Evolutionary conservation across 1,140 invertebrate species (phyloP), one percentile per base, ranked within the genome.

Genomic region (Pseudomyrmex gracilis): DNA sequence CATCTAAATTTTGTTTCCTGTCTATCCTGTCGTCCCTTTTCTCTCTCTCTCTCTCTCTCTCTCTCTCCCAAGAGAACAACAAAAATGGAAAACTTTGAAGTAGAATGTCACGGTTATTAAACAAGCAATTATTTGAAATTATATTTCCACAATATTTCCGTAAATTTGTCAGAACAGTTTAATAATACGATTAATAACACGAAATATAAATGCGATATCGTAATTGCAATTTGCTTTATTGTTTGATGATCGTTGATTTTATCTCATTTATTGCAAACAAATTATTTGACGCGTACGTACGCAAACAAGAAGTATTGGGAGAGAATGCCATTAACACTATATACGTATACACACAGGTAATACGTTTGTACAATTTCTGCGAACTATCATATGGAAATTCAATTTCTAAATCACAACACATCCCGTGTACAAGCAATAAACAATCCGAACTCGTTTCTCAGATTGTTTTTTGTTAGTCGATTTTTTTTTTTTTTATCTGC

Each of bases 1-100:
- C 57, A 78, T 24, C 64, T 10, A 45, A 68, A 34, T 78, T 78
- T 70, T 57, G 17, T 78, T 78, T 45, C 12, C 24, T 49, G 61
- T 45, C 47, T 34, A 47, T n/a, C 9, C 12, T 78, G 0, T 34
- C 15, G 76, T 10, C 15, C 67, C 22, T 70, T 78, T 70, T 55
- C 51, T 34, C 47, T 17, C 17, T 57, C 8, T 17, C n/a, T 58
- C 20, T 20, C 1, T 2, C 7, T 34, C 34, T 34, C 34, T 34
- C 3, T 34, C 34, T 34, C 34, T 34, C 0, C 34, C 34, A 7
- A 34, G 5, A 34, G 0, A 34, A 34, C 5, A 34, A 7, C 5
- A 34, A 5, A 34, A 34, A 34, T 7, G 5, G 34, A 34, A 34
- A 34, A 34, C 34, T 34, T 34, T 4, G 34, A 2, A 34, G 4